Evolutionary conservation across 2,797 vertebrate species (phyloP), one percentile per base, ranked within the genome.

Genomic region (Bovichtus variegatus): DNA sequence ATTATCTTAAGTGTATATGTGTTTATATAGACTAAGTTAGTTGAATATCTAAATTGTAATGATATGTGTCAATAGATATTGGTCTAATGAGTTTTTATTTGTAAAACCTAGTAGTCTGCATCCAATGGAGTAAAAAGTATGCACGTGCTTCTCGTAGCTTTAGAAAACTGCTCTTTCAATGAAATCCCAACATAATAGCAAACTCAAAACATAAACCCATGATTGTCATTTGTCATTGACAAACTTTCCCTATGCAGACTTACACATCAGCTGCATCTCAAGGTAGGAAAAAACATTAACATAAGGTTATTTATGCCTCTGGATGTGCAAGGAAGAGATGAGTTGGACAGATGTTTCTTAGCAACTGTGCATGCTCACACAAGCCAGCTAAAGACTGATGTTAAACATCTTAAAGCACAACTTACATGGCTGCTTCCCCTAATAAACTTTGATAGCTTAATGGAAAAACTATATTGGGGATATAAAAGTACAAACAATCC

Each of bases 311-410:
- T 55, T 55, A n/a, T 61, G 46, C 15, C 8, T 50, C 40, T 51
- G 11, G 40, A 69, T 38, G n/a, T 51, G 46, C 21, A 53, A 29
- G n/a, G 71, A 67, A 70, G n/a, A 61, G 23, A 60, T 18, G 3
- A 9, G 9, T 11, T 54, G 19, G 36, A 13, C 36, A 65, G 34
- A 44, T 13, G 57, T 79, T 57, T 65, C 71, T 65, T 74, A 68
- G 68, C 64, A 76, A 78, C 74, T 41, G 36, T 76, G 41, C 25
- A 55, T 44, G 51, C 34, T 53, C 46, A 54, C n/a, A 41, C 27
- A 12, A n/a, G 2, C 19, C 34, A 50, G 19, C 16, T 31, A 19
- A 66, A 61, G 27, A 67, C 50, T 55, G 34, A 72, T 29, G 21
- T 55, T 34, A 44, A 54, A 70, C 44, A 74, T 59, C 36, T 61